Evolutionary conservation across 2,797 vertebrate species (phyloP).

Genomic region (Myiotriccus ornatus): DNA sequence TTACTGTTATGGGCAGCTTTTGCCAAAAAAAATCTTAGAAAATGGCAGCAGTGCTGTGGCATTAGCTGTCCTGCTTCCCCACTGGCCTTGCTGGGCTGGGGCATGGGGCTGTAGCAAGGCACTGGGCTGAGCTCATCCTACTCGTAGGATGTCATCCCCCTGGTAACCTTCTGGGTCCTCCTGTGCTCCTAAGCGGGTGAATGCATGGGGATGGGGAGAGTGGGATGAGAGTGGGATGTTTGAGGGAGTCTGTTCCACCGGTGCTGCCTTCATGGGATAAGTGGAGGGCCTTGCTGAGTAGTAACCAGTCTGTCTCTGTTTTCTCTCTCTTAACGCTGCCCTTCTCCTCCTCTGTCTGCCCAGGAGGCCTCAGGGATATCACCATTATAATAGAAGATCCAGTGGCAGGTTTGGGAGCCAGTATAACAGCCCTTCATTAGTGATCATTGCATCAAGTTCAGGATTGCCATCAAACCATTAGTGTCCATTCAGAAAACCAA

Average conservation of each 20-base stretch:
- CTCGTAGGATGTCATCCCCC: neutral
- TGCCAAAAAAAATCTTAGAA: neutral
- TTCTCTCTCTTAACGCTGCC: slow-evolving; percentile 48
- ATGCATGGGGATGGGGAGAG: neutral
- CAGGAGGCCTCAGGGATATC: slow-evolving; percentile 93
- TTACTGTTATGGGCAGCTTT: neutral
- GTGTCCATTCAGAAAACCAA: slow-evolving; percentile 48
- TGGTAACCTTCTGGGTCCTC: neutral
- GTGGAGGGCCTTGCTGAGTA: neutral
- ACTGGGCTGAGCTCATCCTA: neutral
- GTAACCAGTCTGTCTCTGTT: slow-evolving; percentile 56
- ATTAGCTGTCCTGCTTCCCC: neutral
- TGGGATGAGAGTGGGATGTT: neutral
- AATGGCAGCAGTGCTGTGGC: neutral
- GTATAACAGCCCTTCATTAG: slow-evolving; percentile 66
- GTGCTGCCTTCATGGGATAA: neutral
- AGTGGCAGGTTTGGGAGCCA: slow-evolving; percentile 90
- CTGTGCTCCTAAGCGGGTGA: neutral
- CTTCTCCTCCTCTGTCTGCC: slow-evolving; percentile 62
- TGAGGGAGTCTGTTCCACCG: neutral
- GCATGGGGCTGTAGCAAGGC: neutral
- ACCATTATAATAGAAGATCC: slow-evolving; percentile 99
- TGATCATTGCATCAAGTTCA: slow-evolving; percentile 47
- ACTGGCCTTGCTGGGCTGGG: neutral
- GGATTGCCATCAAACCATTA: slow-evolving; percentile 59